A percentile compares a stretch with the other conserved stretches of the same genome.
phyloP scores from a whole-genome alignment of 2,797 vertebrate genomes.

The Bufotes viridis region DNA sequence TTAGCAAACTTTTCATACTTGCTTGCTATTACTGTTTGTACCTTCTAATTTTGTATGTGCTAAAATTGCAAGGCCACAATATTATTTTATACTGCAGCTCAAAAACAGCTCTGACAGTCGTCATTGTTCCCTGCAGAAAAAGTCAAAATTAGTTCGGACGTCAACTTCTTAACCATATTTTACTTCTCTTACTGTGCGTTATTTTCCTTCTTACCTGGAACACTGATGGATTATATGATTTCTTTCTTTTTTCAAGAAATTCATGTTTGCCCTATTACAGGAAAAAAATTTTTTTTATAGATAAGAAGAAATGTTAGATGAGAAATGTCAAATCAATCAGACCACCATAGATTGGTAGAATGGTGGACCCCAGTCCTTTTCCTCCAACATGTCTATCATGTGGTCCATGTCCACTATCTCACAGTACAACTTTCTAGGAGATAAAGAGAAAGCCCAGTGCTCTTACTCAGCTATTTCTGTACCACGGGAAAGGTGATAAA shows the following conservation, averaged over 20 bases:
- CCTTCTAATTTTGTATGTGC: conserved; percentile 49
- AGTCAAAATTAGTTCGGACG: neutral
- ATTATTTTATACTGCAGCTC: conserved; percentile 32
- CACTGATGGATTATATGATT: neutral
- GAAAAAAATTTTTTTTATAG: too few species aligned
- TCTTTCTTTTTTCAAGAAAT: neutral
- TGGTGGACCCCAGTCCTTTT: neutral
- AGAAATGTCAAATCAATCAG: too few species aligned
- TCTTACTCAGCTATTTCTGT: too few species aligned
- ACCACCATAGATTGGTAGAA: too few species aligned
- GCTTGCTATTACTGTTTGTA: conserved; percentile 51
- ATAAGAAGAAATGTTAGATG: neutral
- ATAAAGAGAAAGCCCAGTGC: too few species aligned
- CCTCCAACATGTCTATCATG: neutral
- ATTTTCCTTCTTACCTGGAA: neutral
- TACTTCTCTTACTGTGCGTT: neutral
- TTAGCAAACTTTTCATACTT: conserved; percentile 65
- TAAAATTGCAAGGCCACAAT: conserved; percentile 22
- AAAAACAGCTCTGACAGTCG: neutral
- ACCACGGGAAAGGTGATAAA: too few species aligned
- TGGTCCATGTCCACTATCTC: too few species aligned
- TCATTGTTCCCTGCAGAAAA: conserved; percentile 27
- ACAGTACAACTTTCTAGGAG: too few species aligned
- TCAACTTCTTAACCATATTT: conserved; percentile 12
- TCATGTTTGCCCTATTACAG: neutral